Evolutionary conservation across 30 jellyfish, hydroid and myxozoan genomes (phyloP).

Genomic region (Chrysaora quinquecirrha): DNA sequence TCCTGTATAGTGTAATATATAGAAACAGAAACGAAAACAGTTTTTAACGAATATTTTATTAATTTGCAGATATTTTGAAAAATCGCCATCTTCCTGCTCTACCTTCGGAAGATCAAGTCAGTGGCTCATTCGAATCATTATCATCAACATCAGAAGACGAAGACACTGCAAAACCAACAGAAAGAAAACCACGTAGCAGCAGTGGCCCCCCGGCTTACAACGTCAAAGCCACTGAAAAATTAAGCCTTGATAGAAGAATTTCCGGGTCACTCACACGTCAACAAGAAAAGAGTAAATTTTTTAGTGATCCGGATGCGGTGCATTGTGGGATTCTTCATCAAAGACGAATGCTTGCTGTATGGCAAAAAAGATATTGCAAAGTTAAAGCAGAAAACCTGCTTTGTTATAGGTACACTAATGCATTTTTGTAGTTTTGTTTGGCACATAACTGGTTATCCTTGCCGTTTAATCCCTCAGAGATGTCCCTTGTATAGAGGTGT

Average conservation of each 20-base stretch:
- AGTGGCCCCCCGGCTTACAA: conserved; percentile 58
- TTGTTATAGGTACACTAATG: conserved; percentile 82
- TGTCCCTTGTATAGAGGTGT: no score
- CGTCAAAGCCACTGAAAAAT: conserved; percentile 7
- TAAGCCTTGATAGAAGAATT: conserved; percentile 52
- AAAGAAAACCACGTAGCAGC: conserved; percentile 46
- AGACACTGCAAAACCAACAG: conserved; percentile 43
- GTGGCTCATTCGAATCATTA: conserved; percentile 88
- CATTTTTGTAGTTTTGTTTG: no score
- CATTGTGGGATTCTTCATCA: conserved; percentile 91
- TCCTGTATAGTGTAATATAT: no score
- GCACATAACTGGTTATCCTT: no score
- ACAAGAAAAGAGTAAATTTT: conserved; percentile 62
- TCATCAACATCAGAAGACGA: conserved; percentile 48
- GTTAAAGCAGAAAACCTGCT: conserved; percentile 69
- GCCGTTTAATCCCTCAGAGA: no score
- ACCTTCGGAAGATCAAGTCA: conserved; percentile 60
- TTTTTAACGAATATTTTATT: no score
- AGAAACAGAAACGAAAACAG: no score
- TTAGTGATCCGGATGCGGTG: conserved; percentile 85
- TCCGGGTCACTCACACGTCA: conserved; percentile 57
- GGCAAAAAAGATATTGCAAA: conserved; percentile 97
- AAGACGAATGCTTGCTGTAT: conserved; percentile 88
- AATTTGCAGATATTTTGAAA: conserved; percentile 1
- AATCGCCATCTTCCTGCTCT: conserved; percentile 23